A percentile compares a stretch with the other conserved stretches of the same genome.
Evolutionary conservation across 2,797 vertebrate genomes (phyloP).

Genomic region (Anguilla pacifica): DNA sequence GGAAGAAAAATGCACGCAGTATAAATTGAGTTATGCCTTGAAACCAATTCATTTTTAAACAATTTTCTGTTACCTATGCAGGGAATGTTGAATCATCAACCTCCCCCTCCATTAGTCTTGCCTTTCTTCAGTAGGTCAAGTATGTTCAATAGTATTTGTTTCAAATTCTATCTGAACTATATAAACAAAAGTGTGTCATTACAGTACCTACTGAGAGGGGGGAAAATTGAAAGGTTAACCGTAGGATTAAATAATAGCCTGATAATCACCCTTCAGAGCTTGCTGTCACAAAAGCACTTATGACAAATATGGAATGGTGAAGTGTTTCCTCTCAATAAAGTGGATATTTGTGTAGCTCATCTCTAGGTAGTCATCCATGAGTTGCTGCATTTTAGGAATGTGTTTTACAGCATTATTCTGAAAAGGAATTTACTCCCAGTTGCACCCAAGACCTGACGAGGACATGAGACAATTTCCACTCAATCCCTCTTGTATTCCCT

Average conservation of each 20-base stretch:
- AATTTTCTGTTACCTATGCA: not conserved
- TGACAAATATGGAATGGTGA: not conserved
- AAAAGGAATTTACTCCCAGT: not conserved
- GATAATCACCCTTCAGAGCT: not conserved
- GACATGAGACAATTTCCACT: not conserved
- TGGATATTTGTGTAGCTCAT: not conserved
- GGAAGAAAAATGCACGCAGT: not conserved
- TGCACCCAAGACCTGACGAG: not conserved
- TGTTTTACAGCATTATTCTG: not conserved
- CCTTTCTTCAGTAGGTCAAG: not conserved
- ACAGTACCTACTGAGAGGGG: not conserved
- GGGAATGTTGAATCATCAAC: not conserved
- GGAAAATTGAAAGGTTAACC: not conserved
- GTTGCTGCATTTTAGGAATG: not conserved
- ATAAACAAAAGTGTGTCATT: not conserved
- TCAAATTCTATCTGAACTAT: not conserved
- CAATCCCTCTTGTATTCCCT: not conserved
- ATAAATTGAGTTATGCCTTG: too few relatives aligned
- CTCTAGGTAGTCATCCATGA: not conserved
- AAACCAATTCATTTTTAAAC: not conserved
- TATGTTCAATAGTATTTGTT: not conserved
- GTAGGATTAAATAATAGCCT: not conserved
- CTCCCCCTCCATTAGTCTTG: not conserved
- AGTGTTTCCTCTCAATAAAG: not conserved
- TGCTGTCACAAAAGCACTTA: not conserved